These are phyloP conservation scores for Entelurus aequoreus DNA, from an alignment of 2,113 vertebrate genomes.

Conservation along the genomic window DNA sequence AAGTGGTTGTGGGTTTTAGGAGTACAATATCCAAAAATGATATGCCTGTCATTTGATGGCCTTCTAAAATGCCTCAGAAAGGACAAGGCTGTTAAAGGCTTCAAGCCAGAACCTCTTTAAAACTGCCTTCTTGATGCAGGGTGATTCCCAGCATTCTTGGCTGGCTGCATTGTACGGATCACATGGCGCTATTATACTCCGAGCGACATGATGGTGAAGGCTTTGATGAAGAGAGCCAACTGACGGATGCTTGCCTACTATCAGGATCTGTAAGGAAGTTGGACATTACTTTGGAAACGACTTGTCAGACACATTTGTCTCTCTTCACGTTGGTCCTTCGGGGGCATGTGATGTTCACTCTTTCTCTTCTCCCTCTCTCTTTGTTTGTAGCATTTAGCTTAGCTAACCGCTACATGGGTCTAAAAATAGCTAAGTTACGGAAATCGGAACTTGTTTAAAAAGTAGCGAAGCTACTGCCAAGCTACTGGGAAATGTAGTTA, in stretches of 20 bases:
- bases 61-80: constrained; percentile 44
- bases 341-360: neutral
- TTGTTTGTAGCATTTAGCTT: too few relatives aligned
- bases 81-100: constrained; percentile 31
- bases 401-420: too few relatives aligned
- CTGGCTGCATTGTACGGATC: constrained; percentile 46
- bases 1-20: neutral
- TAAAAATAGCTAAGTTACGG: too few relatives aligned
- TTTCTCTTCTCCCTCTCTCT: too few relatives aligned
- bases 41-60: constrained; percentile 21
- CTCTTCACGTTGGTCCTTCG: too few relatives aligned
- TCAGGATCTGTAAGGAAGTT: constrained; percentile 16
- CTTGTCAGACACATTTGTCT: neutral
- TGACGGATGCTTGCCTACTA: constrained; percentile 16
- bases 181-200: constrained; percentile 28
- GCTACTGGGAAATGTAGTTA: too few relatives aligned
- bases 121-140: constrained; percentile 25
- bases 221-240: constrained; percentile 10
- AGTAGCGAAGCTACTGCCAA: too few relatives aligned
- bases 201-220: constrained; percentile 16
- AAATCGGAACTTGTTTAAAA: too few relatives aligned
- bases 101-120: constrained; percentile 34
- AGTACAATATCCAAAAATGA: neutral
- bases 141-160: constrained; percentile 45
- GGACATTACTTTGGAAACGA: constrained; percentile 5